Evolutionary conservation across 2,797 vertebrate genomes (phyloP), one percentile per base, ranked within the genome.

Genomic region (Paramormyrops hopkinsi): DNA sequence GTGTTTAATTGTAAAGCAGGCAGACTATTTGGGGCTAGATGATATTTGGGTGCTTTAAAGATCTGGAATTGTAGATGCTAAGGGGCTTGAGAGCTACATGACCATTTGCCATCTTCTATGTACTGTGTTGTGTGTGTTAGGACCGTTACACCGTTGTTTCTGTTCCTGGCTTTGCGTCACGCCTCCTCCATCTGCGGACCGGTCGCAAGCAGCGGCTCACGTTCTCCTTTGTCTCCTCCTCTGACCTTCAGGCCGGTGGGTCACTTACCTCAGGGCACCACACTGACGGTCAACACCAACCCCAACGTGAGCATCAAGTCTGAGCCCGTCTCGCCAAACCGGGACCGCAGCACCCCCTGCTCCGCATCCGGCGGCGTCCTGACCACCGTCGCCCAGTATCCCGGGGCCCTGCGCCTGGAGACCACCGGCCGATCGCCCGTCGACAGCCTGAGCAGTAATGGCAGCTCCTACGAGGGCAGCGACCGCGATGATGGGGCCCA

Each of bases 261-360:
- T 51, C 97, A 97, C 89, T 93, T 98, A 86, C 94, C 97, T 90
- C 97, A 98, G 46, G 95, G 96, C 91, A 93, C 97, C 87, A 96
- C 97, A 0, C 95, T 98, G 95, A 98, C 97, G 0, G 96, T 99
- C 94, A 98, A 97, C 96, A 98, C 98, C 87, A 97, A 97, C 94
- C 97, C 97, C 89, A 96, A 97, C 93, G 91, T 99, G 95, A 97
- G 96, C 96, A 98, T 99, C 95, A 99, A 99, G 94, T 98, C 97
- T 0, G 98, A 99, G 91, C 98, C 98, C 0, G 95, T 98, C 89
- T 99, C 98, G 0, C 98, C 98, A 0, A 98, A 97, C 93, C 97
- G 97, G 0, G 98, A 99, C 90, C 96, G 97, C 91, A 97, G 95
- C 95, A 98, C 98, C 0, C 97, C 98, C 90, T 95, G 95, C 93